Evolutionary conservation across 1,140 invertebrate genomes (phyloP), one percentile per base, ranked within the genome.

Genomic region (Cyclina sinensis): DNA sequence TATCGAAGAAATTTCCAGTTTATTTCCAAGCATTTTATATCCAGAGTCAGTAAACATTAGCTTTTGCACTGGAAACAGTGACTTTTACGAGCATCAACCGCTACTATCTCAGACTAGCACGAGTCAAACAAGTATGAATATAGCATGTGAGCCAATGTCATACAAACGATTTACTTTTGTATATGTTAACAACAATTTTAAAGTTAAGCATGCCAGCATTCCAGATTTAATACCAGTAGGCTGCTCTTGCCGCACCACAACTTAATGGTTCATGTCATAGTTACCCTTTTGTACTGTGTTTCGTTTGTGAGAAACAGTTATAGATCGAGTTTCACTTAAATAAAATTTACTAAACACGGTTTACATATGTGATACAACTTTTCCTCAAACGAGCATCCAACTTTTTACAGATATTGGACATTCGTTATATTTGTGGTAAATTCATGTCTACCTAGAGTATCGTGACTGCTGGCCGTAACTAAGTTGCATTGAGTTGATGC

Each of bases 1-100:
- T 37, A 54, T 1, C 7, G 43, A 51, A 78, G 74, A 78, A 30
- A 54, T 78, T 78, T 51, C 74, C 2, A 51, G 32, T 18, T 51
- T 46, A 48, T 78, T 54, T 24, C 74, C 74, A 16, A 54, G 24
- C 27, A 78, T 78, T 51, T 14, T 78, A 32, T 78, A 57, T 78
- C 74, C 74, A 78, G 43, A 35, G 32, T 51, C 74, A n/a, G 30
- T 78, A 32, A 54, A 78, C 74, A 51, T 78, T 35, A 78, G 74
- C 35, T 30, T 54, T 14, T 78, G 74, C n/a, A 21, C 14, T 24
- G 30, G 32, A 35, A 54, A 27, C 18, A 35, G 2, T 18, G 27
- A 78, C 12, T 78, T 27, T 14, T n/a, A 24, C 32, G 1, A 14
- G 14, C 3, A 76, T 18, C 43, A 51, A 48, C 74, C 74, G 74